Evolutionary conservation across 2,113 vertebrate genomes (phyloP).

Genomic region (Thalassarche chlororhynchos): DNA sequence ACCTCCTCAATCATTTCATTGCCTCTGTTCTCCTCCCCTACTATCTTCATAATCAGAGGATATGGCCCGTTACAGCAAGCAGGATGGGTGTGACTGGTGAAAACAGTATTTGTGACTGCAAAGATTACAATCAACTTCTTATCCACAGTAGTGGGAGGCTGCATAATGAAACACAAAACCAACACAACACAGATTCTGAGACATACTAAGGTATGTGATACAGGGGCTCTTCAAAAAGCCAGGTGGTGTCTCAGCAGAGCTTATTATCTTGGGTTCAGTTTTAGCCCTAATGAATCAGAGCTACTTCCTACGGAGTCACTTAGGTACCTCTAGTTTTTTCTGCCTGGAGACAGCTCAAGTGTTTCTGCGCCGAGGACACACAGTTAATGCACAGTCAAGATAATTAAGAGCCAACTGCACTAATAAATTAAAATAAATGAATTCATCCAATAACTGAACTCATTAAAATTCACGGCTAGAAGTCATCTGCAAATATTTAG

Average conservation of each 20-base stretch:
- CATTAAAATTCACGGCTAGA: background rate
- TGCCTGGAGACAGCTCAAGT: background rate
- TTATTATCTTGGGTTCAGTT: background rate
- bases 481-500: background rate
- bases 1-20: background rate
- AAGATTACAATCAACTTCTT: background rate
- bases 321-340: background rate
- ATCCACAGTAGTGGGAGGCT: background rate
- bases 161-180: background rate
- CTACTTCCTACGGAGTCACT: background rate
- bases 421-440: background rate
- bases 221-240: background rate
- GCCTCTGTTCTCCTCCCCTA: background rate
- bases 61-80: background rate
- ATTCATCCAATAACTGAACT: background rate
- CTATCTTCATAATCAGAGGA: background rate
- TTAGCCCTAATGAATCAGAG: background rate
- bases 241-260: background rate
- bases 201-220: background rate
- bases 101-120: background rate
- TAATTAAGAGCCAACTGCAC: background rate
- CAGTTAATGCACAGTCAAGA: background rate
- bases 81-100: background rate
- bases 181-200: background rate
- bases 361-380: background rate